phyloP scores from a whole-genome alignment of 1,140 invertebrate species.

The Bathynomus jamesi region DNA sequence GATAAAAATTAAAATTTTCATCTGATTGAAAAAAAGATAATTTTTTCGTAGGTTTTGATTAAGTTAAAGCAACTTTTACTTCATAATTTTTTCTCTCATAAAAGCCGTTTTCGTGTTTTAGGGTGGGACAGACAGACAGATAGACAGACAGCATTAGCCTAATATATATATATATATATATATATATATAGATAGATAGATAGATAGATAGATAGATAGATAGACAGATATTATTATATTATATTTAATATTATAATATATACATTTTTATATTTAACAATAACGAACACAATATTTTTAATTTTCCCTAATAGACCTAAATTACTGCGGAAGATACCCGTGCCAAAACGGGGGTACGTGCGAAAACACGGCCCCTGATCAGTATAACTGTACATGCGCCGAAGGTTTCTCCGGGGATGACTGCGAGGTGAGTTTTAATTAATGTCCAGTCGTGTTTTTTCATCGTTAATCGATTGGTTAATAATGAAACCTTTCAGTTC shows the following conservation, averaged over 20 bases:
- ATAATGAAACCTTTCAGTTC: not conserved
- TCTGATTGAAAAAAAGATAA: too few relatives aligned
- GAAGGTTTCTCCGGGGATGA: slow-evolving; percentile 44
- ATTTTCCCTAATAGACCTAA: slow-evolving; percentile 37
- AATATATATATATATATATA: slow-evolving; percentile 4
- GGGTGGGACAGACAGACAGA: too few relatives aligned
- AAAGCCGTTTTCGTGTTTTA: too few relatives aligned
- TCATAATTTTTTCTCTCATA: too few relatives aligned
- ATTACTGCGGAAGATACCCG: slow-evolving; percentile 43
- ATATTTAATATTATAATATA: not conserved
- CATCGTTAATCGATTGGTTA: too few relatives aligned
- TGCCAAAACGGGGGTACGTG: slow-evolving; percentile 48
- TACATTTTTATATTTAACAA: slow-evolving; percentile 8
- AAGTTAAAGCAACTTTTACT: too few relatives aligned
- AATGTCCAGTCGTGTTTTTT: too few relatives aligned
- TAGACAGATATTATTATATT: not conserved
- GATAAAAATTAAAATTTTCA: too few relatives aligned
- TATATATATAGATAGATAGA: slow-evolving; percentile 11
- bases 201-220: slow-evolving; percentile 5
- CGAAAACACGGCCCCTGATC: slow-evolving; percentile 43
- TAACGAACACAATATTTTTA: too few relatives aligned
- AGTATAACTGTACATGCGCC: slow-evolving; percentile 45
- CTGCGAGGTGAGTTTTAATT: slow-evolving; percentile 49
- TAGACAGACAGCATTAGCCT: too few relatives aligned
- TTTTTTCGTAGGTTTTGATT: too few relatives aligned